Evolutionary conservation across 2,113 vertebrate species (phyloP), one percentile per base, ranked within the genome.

Genomic region (Pseudolaguvia tuberculata): DNA sequence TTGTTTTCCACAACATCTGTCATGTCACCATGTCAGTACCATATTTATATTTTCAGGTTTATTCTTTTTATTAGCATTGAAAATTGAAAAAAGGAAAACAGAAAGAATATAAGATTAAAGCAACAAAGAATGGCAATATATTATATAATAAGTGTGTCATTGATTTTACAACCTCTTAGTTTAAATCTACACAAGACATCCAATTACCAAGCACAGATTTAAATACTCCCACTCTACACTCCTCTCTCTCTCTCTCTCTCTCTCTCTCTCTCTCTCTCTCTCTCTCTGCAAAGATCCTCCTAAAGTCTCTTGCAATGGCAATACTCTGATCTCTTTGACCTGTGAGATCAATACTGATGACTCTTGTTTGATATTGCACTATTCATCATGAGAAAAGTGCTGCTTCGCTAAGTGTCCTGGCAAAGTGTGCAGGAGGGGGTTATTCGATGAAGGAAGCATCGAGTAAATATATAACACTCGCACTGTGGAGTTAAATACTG

Each of bases 101-200:
- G n/a, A n/a, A n/a, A n/a, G n/a, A n/a, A n/a, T n/a, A n/a, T n/a
- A 84, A 82, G 86, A 86, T 82, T 71, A 70, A 62, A 75, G 82
- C 80, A 81, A 58, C 63, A 70, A 84, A 86, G 88, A 90, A 87
- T 86, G 86, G 89, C 86, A n/a, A n/a, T n/a, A n/a, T n/a, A n/a
- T n/a, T n/a, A n/a, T n/a, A n/a, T n/a, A 79, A 83, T 50, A 65
- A 83, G 79, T 80, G 63, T 70, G 56, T 85, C 81, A 84, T 87
- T 83, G 80, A 83, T 84, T 82, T 67, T 76, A 78, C 78, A 83
- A 11, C 61, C 0, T 71, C 78, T 75, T 62, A 21, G 73, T 72
- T 79, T 74, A 70, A 78, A 58, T 70, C 14, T 61, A 84, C 85
- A 78, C 85, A 78, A 72, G 65, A 65, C 8, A 31, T 79, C 79